Percentiles rank a stretch among this genome's conserved stretches.
Conservation (phyloP, 2,888 invertebrate species). For the Buathra laborator region DNA sequence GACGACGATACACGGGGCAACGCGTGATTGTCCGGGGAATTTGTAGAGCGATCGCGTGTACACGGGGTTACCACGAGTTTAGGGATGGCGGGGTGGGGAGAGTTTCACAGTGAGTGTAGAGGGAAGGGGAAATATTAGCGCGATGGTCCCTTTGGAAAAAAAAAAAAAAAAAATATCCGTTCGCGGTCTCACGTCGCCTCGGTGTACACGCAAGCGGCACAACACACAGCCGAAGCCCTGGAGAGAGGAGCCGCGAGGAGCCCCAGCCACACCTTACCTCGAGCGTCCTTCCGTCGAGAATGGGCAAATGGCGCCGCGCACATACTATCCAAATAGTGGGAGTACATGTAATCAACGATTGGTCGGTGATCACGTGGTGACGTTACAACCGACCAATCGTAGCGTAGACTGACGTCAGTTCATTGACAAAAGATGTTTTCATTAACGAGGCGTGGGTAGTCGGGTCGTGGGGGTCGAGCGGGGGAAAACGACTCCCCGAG, state of each 20-base stretch:
- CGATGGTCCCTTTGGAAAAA: conserved; percentile 26
- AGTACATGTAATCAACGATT: conserved; percentile 76
- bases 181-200: conserved; percentile 27
- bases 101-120: neutral
- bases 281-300: conserved; percentile 82
- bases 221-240: conserved; percentile 46
- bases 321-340: conserved; percentile 52
- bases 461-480: conserved; percentile 71
- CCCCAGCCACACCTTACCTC: conserved; percentile 82
- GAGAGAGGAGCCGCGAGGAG: conserved; percentile 63
- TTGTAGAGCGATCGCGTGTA: conserved; percentile 32
- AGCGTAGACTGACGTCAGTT: conserved; percentile 85
- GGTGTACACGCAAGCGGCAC: conserved; percentile 13
- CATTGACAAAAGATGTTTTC: conserved; percentile 86
- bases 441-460: conserved; percentile 83
- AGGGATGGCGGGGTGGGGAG: conserved; percentile 11
- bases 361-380: conserved; percentile 84
- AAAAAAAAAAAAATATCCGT: conserved; percentile 1
- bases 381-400: conserved; percentile 81
- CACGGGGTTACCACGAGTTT: conserved; percentile 20
- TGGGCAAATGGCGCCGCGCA: conserved; percentile 80
- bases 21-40: conserved; percentile 51
- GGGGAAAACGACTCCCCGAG: conserved; percentile 53
- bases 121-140: conserved; percentile 13
- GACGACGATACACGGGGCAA: conserved; percentile 18